Conservation (phyloP, 2,888 invertebrate genomes). For the Melieria picta region DNA sequence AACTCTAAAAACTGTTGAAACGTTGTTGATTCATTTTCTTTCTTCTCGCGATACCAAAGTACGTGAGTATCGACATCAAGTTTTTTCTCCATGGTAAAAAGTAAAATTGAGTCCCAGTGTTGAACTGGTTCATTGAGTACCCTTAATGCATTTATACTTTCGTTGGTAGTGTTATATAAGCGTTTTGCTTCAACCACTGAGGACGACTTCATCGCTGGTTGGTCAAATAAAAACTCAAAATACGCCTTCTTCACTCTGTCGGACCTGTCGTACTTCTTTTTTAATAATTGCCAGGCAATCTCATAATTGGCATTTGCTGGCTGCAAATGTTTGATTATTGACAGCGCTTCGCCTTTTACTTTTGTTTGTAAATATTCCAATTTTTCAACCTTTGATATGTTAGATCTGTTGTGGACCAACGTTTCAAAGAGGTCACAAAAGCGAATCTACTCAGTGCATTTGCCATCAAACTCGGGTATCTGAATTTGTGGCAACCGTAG, state of each 20-base stretch:
- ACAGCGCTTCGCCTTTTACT: constrained; percentile 6
- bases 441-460: not conserved
- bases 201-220: too few relatives aligned
- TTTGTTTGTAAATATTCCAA: constrained; percentile 35
- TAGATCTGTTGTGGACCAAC: constrained; percentile 31
- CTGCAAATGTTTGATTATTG: constrained; percentile 36
- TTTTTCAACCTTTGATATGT: constrained; percentile 34
- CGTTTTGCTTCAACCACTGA: constrained; percentile 15
- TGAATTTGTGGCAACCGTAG: too few relatives aligned
- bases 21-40: constrained; percentile 3
- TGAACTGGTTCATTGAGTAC: constrained; percentile 29
- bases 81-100: constrained; percentile 37
- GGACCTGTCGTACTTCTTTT: not conserved
- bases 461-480: too few relatives aligned
- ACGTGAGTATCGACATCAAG: constrained; percentile 31
- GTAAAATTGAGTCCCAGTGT: constrained; percentile 33
- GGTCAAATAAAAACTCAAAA: too few relatives aligned
- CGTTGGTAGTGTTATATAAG: constrained; percentile 30
- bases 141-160: constrained; percentile 35
- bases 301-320: not conserved
- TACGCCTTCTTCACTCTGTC: constrained; percentile 24
- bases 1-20: constrained; percentile 34
- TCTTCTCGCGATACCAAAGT: constrained; percentile 33
- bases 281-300: too few relatives aligned
- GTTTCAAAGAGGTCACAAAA: constrained; percentile 19